Evolutionary conservation across 2,888 invertebrate species (phyloP).

Genomic region (Drosophila monieri): DNA sequence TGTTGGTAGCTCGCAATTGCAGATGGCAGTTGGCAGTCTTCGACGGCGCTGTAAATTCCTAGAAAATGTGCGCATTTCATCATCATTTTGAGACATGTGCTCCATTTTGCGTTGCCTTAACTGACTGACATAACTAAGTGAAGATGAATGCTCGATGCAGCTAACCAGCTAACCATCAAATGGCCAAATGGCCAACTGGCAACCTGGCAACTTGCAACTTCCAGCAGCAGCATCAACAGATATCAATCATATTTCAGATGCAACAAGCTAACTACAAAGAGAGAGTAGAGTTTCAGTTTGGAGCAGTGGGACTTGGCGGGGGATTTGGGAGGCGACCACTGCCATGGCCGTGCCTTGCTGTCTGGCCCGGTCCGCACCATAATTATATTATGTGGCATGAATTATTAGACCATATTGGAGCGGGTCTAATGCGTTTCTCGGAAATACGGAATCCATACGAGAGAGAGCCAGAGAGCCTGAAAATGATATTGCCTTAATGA

Average conservation of each 20-base stretch:
- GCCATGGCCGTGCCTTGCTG: slow-evolving; percentile 78
- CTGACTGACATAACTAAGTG: slow-evolving; percentile 80
- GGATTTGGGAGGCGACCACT: not conserved
- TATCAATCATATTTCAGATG: slow-evolving; percentile 81
- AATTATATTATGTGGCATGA: slow-evolving; percentile 82
- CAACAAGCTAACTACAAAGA: slow-evolving; percentile 31
- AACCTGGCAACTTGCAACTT: slow-evolving; percentile 10
- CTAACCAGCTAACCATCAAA: slow-evolving; percentile 3
- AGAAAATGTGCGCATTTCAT: slow-evolving; percentile 81
- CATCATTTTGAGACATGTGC: slow-evolving; percentile 82
- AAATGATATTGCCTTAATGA: slow-evolving; percentile 82
- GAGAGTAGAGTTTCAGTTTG: slow-evolving; percentile 4
- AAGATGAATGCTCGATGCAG: slow-evolving; percentile 74
- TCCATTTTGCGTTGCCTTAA: slow-evolving; percentile 80
- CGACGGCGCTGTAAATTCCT: slow-evolving; percentile 71
- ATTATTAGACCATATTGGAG: slow-evolving; percentile 82
- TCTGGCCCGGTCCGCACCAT: slow-evolving; percentile 74
- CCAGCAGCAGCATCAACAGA: slow-evolving; percentile 52
- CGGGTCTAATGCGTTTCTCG: slow-evolving; percentile 80
- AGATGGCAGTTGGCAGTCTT: slow-evolving; percentile 42
- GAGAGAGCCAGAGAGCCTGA: slow-evolving; percentile 65
- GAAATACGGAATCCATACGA: slow-evolving; percentile 63
- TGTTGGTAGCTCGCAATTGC: slow-evolving; percentile 43
- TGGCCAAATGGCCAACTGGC: slow-evolving; percentile 14
- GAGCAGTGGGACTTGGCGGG: slow-evolving; percentile 2